Conservation (phyloP, 2,113 vertebrate genomes). For the Microtus richardsoni region DNA sequence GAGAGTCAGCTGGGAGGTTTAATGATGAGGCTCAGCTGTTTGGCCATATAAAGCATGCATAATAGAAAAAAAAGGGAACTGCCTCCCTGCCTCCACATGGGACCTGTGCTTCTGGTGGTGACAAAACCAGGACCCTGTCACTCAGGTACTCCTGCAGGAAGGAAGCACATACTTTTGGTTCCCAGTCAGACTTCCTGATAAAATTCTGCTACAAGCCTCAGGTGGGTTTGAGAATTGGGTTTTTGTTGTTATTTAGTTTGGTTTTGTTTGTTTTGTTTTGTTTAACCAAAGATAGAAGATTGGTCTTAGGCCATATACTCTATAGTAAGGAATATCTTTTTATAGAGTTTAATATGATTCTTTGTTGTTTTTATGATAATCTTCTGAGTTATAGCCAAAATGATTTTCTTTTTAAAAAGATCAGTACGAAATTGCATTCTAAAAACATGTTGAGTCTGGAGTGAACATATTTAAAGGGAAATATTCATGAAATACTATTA, state of each 20-base stretch:
- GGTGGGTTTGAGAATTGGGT: neutral
- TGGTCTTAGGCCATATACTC: neutral
- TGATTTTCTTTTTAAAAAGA: neutral
- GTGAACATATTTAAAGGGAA: neutral
- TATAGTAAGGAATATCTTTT: neutral
- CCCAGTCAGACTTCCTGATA: neutral
- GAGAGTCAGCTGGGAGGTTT: neutral
- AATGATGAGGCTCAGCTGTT: neutral
- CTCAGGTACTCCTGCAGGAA: neutral
- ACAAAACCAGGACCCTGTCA: neutral
- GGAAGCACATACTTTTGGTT: neutral
- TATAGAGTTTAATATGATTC: neutral
- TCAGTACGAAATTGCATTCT: neutral
- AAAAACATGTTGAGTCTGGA: conserved; percentile 13
- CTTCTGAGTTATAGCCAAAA: neutral
- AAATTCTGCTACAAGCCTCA: neutral
- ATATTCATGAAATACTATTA: neutral
- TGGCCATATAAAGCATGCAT: neutral
- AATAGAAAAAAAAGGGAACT: neutral
- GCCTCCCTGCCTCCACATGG: neutral
- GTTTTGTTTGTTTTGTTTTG: neutral
- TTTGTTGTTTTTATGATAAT: neutral
- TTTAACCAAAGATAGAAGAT: neutral
- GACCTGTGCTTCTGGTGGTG: neutral
- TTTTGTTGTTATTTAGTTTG: neutral